Evolutionary conservation across 2,888 invertebrate genomes (phyloP).

Genomic region (Lydus trimaculatus): DNA sequence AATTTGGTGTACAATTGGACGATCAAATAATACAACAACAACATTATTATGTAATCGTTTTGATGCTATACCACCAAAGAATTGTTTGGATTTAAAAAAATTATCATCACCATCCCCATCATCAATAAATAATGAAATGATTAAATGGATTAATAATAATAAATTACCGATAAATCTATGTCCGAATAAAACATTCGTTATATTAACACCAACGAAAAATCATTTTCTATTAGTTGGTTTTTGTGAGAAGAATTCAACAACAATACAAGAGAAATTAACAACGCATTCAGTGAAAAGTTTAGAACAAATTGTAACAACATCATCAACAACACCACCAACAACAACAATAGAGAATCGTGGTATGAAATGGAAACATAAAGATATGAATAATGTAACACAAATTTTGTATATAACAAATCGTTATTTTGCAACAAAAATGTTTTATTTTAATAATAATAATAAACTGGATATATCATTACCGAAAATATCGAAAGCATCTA

Average conservation of each 20-base stretch:
- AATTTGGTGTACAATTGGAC: conserved; percentile 44
- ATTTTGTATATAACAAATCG: conserved; percentile 47
- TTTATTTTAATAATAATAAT: conserved; percentile 15
- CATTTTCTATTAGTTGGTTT: conserved; percentile 55
- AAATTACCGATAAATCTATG: conserved; percentile 43
- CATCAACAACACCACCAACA: not conserved
- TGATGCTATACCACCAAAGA: conserved; percentile 36
- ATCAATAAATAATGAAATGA: conserved; percentile 40
- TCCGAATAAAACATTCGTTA: conserved; percentile 47
- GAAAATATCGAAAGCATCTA: conserved; percentile 32
- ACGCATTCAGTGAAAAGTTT: not conserved
- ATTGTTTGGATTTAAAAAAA: conserved; percentile 45
- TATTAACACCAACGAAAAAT: conserved; percentile 45
- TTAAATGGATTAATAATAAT: conserved; percentile 50
- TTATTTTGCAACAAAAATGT: conserved; percentile 35
- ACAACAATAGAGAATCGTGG: not conserved
- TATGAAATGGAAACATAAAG: conserved; percentile 39
- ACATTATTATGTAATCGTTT: conserved; percentile 39
- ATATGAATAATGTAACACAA: conserved; percentile 32
- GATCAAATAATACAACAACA: too few relatives aligned
- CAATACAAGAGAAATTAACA: not conserved
- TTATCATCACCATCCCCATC: conserved; percentile 29
- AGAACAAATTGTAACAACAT: not conserved
- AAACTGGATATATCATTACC: conserved; percentile 20
- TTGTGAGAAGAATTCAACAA: conserved; percentile 46